Conservation (phyloP, 2,888 invertebrate genomes). For the Harpagoxenus sublaevis region DNA sequence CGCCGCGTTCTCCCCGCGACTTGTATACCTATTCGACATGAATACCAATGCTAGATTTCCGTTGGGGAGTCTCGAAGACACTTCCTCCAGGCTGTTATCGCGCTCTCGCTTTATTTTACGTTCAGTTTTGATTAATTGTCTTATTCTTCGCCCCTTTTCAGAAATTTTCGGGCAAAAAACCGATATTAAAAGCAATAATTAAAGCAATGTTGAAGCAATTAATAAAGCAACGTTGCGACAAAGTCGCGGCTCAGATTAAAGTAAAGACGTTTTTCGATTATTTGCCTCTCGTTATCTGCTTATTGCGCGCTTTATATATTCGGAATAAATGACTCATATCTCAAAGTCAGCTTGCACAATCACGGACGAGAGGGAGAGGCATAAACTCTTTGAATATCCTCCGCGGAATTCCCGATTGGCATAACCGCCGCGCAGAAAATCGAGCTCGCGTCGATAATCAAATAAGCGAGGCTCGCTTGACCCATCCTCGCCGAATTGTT, state of each 20-base stretch:
- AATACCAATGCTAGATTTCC: slow-evolving; percentile 61
- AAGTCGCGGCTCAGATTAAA: neutral
- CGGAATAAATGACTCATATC: slow-evolving; percentile 52
- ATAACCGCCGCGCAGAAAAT: neutral
- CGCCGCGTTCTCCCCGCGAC: slow-evolving; percentile 57
- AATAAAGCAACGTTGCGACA: neutral
- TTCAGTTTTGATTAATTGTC: neutral
- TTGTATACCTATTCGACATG: slow-evolving; percentile 49
- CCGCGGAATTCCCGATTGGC: neutral
- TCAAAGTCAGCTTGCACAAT: slow-evolving; percentile 53
- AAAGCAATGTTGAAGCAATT: neutral
- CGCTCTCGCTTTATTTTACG: neutral
- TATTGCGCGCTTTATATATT: slow-evolving; percentile 53
- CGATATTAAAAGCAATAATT: neutral
- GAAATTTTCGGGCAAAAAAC: neutral
- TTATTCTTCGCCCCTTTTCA: neutral
- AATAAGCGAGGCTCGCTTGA: neutral
- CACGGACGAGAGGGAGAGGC: slow-evolving; percentile 18
- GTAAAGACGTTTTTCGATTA: neutral
- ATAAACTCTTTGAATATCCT: slow-evolving; percentile 9
- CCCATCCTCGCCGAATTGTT: slow-evolving; percentile 1
- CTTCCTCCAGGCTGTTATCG: neutral
- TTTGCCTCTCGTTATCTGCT: slow-evolving; percentile 7
- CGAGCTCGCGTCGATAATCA: neutral
- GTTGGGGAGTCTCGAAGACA: neutral